A percentile compares a stretch with the other conserved stretches of the same genome.
phyloP scores from a whole-genome alignment of 2,888 invertebrate species.

The Halocaridina rubra region DNA sequence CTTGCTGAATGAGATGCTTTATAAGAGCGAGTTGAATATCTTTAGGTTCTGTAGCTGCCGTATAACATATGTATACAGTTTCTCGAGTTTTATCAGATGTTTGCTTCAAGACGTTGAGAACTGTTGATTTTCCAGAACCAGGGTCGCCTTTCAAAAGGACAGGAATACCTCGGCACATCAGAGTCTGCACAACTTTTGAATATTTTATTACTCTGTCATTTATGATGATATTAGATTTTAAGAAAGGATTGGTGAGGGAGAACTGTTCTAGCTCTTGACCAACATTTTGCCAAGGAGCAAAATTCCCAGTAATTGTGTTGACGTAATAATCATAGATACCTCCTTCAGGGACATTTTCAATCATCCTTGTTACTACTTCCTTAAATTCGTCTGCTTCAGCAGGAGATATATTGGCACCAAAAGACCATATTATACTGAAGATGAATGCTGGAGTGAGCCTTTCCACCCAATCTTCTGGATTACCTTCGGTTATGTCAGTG shows the following conservation, averaged over 20 bases:
- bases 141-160: constrained; percentile 39
- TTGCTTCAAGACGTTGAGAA: constrained; percentile 31
- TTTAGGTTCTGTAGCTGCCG: constrained; percentile 22
- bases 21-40: constrained; percentile 31
- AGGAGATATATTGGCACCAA: constrained; percentile 31
- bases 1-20: constrained; percentile 35
- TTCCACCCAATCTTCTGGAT: constrained; percentile 31
- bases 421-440: constrained; percentile 51
- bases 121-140: constrained; percentile 44
- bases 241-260: constrained; percentile 1
- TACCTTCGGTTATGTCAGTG: neutral
- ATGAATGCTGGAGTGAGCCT: constrained; percentile 46
- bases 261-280: constrained; percentile 22
- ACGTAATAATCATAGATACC: constrained; percentile 46
- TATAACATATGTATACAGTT: constrained; percentile 13
- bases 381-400: constrained; percentile 37
- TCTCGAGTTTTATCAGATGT: neutral
- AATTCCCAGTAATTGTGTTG: constrained; percentile 22
- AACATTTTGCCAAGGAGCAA: constrained; percentile 29
- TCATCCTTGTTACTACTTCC: constrained; percentile 49
- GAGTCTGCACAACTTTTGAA: neutral
- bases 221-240: constrained; percentile 24
- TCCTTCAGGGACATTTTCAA: constrained; percentile 46
- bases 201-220: constrained; percentile 41
- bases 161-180: constrained; percentile 45